A percentile compares a stretch with the other conserved stretches of the same genome.
These are phyloP conservation scores for Procavia capensis DNA, from an alignment of 2,113 vertebrate genomes.

Conservation along the genomic window DNA sequence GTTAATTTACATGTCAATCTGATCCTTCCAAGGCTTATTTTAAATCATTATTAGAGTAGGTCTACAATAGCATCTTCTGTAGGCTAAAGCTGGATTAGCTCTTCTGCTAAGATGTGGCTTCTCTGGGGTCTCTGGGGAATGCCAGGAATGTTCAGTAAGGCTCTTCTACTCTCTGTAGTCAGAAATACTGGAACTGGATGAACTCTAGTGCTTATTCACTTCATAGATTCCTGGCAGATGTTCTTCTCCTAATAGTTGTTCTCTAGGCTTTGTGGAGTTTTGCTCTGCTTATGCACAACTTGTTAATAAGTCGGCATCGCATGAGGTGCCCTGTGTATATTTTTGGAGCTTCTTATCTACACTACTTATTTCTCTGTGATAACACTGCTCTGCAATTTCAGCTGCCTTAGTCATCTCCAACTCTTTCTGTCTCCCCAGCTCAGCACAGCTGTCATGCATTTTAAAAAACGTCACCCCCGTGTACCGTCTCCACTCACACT, in stretches of 20 bases:
- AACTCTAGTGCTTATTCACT: background rate
- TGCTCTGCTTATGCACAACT: background rate
- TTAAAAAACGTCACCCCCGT: background rate
- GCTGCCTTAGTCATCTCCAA: background rate
- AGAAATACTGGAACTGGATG: background rate
- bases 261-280: background rate
- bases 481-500: background rate
- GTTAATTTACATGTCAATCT: too few relatives aligned
- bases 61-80: too few relatives aligned
- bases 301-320: background rate
- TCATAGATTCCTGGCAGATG: background rate
- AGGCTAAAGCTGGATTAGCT: background rate
- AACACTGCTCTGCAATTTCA: background rate
- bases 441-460: background rate
- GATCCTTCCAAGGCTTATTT: too few relatives aligned
- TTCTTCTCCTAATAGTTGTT: background rate
- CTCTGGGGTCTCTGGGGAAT: background rate
- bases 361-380: background rate
- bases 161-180: background rate
- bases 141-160: background rate
- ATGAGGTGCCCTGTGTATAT: too few relatives aligned
- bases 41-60: too few relatives aligned
- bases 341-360: background rate
- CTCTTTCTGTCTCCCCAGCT: background rate
- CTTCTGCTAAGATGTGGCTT: background rate